Base-by-base conservation (phyloP, 2,797 vertebrate species). In the Bovichtus diacanthus region DNA sequence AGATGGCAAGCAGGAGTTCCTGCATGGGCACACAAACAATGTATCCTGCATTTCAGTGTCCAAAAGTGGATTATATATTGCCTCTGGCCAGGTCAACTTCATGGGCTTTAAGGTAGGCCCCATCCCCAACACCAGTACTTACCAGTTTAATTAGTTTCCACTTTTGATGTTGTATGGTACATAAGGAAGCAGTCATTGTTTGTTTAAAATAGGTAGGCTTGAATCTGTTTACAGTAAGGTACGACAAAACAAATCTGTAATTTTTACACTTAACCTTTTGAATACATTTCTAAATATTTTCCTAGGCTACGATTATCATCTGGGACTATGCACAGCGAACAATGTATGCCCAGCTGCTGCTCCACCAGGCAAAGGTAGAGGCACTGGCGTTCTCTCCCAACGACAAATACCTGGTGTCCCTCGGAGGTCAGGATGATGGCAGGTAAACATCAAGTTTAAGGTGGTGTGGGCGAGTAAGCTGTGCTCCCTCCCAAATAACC, bases 341-440 rank as follows among this genome's bases (percentile, higher is more conserved):
- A 23, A 80, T 95, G 36, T 85, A 96, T n/a, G 90, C 96, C 54
- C 88, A 95, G 38, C 87, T 98, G 31, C 81, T 89, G 0, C 95
- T 97, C 41, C 97, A 99, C 89, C 97, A 96, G 81, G 95, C 95
- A 6, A 98, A 96, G 85, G 93, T 99, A 5, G 96, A 97, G 88
- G 94, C 93, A 0, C 81, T 99, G 21, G 93, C 96, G 0, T 98
- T 99, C 88, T 99, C 97, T 7, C 96, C 96, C 1, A 96, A 94
- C 21, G 95, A 95, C 56, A 94, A 95, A 76, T 98, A 97, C 84
- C 90, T 99, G 38, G 91, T 97, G 61, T 97, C 97, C 0, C 94
- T 99, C 6, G 98, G 97, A 23, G 97, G 97, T 54, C 96, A 94
- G 68, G 97, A 99, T 2, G 97, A 99, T 0, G 94, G 92, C 91